Percentiles rank a stretch among this genome's conserved stretches.
Evolutionary conservation across 2,113 vertebrate genomes (phyloP).

Genomic region (Cygnus buccinator): DNA sequence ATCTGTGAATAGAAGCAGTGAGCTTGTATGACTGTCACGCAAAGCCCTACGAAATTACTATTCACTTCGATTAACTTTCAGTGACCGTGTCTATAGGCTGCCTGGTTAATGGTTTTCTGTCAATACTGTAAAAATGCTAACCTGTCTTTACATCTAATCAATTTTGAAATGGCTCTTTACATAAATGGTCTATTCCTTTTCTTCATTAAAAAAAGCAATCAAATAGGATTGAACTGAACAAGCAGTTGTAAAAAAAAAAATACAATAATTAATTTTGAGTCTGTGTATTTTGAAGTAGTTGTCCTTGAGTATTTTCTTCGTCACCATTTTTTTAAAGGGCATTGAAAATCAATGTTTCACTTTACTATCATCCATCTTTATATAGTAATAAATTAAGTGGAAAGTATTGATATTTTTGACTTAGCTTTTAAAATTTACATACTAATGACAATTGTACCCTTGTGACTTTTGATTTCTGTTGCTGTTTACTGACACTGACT

Average conservation of each 20-base stretch:
- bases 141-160: conserved; percentile 80
- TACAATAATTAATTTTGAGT: conserved; percentile 82
- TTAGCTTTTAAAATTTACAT: conserved; percentile 92
- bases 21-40: conserved; percentile 47
- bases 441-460: conserved; percentile 88
- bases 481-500: conserved; percentile 64
- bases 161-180: conserved; percentile 73
- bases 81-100: conserved; percentile 66
- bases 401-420: conserved; percentile 88
- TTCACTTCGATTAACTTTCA: conserved; percentile 77
- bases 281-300: conserved; percentile 82
- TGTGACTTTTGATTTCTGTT: conserved; percentile 76
- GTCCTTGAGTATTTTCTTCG: conserved; percentile 83
- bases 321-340: conserved; percentile 85
- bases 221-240: conserved; percentile 62
- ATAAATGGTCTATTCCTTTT: conserved; percentile 64
- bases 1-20: background rate
- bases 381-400: conserved; percentile 99
- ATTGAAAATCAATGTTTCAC: conserved; percentile 89
- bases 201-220: conserved; percentile 73
- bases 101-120: conserved; percentile 79
- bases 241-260: conserved; percentile 41
- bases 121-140: conserved; percentile 82
- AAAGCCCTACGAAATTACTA: conserved; percentile 42
- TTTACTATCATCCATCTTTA: conserved; percentile 91